Evolutionary conservation across 2,797 vertebrate species (phyloP).

Genomic region (Ptychobarbus kaznakovi): DNA sequence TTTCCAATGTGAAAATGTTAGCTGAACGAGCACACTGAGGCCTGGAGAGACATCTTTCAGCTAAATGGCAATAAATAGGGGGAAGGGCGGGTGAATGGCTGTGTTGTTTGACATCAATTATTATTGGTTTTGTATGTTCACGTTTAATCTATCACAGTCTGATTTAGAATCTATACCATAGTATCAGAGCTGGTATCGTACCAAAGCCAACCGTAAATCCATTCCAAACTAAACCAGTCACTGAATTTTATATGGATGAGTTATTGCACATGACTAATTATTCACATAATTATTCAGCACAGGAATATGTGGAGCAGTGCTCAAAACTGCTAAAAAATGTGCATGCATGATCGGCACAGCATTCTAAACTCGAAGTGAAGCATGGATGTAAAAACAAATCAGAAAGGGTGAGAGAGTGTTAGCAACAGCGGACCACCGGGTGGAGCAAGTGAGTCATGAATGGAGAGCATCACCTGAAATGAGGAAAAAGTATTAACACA

Average conservation of each 20-base stretch:
- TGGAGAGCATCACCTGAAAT: slow-evolving; percentile 56
- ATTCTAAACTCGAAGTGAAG: slow-evolving; percentile 57
- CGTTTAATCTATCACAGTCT: not conserved
- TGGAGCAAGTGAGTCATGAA: slow-evolving; percentile 52
- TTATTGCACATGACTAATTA: slow-evolving; percentile 30
- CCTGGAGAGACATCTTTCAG: too few relatives aligned
- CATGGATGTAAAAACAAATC: slow-evolving; percentile 44
- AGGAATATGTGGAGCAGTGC: slow-evolving; percentile 38
- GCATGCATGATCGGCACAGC: slow-evolving; percentile 54
- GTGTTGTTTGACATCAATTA: too few relatives aligned
- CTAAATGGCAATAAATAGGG: not conserved
- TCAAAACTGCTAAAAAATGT: slow-evolving; percentile 32
- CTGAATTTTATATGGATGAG: not conserved
- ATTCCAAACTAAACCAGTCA: not conserved
- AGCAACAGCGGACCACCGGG: slow-evolving; percentile 57
- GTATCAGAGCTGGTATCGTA: slow-evolving; percentile 9
- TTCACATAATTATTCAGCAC: slow-evolving; percentile 45
- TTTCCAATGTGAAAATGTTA: too few relatives aligned
- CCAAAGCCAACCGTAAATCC: not conserved
- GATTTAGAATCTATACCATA: not conserved
- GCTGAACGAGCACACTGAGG: too few relatives aligned
- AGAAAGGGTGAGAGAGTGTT: slow-evolving; percentile 42
- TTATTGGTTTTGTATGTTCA: not conserved
- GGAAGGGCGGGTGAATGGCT: too few relatives aligned
- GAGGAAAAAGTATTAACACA: slow-evolving; percentile 46